Evolutionary conservation across 2,888 invertebrate species (phyloP).

Genomic region (Hesperia comma): DNA sequence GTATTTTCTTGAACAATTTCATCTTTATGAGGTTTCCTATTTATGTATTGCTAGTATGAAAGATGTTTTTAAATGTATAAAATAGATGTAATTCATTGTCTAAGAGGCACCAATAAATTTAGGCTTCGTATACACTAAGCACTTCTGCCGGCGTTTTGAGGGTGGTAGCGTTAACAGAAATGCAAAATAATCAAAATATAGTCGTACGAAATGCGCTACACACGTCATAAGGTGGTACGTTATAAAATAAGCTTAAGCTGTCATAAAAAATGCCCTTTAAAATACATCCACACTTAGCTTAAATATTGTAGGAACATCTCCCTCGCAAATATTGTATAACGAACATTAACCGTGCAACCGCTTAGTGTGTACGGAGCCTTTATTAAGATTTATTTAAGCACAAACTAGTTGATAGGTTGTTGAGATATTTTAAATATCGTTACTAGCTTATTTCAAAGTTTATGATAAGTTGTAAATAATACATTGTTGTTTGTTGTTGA

Average conservation of each 20-base stretch:
- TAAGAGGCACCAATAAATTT: slow-evolving; percentile 24
- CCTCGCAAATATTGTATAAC: not conserved
- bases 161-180: no score
- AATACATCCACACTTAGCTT: not conserved
- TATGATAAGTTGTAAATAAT: slow-evolving; percentile 58
- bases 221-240: no score
- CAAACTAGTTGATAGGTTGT: slow-evolving; percentile 48
- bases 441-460: slow-evolving; percentile 49
- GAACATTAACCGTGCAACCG: not conserved
- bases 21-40: not conserved
- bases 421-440: slow-evolving; percentile 42
- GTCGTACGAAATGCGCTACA: no score
- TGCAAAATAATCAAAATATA: no score
- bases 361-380: slow-evolving; percentile 16
- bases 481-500: slow-evolving; percentile 45
- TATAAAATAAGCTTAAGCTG: no score
- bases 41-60: slow-evolving; percentile 9
- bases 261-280: no score
- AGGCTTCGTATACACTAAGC: not conserved
- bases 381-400: slow-evolving; percentile 43
- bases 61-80: slow-evolving; percentile 30
- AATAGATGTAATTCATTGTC: slow-evolving; percentile 29
- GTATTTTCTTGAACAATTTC: not conserved
- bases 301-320: slow-evolving; percentile 4
- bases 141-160: no score